These are phyloP conservation scores for Astropecten irregularis DNA, from an alignment of 53 echinoderm and acorn worm genomes.

Conservation along the genomic window DNA sequence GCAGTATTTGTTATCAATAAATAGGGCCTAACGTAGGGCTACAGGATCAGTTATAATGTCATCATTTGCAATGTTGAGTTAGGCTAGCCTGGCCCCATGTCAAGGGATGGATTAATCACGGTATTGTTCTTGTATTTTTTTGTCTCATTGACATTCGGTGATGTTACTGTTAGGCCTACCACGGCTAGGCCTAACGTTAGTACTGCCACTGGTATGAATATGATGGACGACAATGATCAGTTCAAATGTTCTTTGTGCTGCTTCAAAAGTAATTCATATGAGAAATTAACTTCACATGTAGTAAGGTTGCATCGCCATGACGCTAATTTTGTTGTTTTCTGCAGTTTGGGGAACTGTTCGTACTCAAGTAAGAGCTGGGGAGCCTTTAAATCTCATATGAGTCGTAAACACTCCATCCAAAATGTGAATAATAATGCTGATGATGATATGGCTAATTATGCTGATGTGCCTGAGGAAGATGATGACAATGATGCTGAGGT, in stretches of 20 bases:
- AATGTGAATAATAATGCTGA: conserved; percentile 8
- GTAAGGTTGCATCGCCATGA: conserved; percentile 45
- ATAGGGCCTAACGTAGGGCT: no score
- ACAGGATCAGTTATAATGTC: no score
- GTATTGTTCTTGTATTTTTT: no score
- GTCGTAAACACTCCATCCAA: conserved; percentile 26
- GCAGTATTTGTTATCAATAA: no score
- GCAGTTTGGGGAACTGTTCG: conserved; percentile 43
- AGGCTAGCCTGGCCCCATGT: no score
- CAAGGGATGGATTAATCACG: no score
- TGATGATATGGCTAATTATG: not conserved
- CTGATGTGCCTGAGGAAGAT: not conserved
- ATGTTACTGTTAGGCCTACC: no score
- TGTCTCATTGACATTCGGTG: no score
- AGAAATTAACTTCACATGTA: not conserved
- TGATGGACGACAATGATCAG: not conserved
- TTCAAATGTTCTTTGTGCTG: conserved; percentile 60
- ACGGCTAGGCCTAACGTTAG: no score
- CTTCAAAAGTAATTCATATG: conserved; percentile 22
- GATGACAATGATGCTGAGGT: not conserved
- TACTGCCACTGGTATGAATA: not conserved
- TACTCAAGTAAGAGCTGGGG: conserved; percentile 59
- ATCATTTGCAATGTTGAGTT: no score
- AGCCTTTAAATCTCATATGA: conserved; percentile 57
- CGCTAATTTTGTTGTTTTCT: conserved; percentile 49